Conservation (phyloP, 2,888 invertebrate genomes). For the Caenorhabditis becei region DNA sequence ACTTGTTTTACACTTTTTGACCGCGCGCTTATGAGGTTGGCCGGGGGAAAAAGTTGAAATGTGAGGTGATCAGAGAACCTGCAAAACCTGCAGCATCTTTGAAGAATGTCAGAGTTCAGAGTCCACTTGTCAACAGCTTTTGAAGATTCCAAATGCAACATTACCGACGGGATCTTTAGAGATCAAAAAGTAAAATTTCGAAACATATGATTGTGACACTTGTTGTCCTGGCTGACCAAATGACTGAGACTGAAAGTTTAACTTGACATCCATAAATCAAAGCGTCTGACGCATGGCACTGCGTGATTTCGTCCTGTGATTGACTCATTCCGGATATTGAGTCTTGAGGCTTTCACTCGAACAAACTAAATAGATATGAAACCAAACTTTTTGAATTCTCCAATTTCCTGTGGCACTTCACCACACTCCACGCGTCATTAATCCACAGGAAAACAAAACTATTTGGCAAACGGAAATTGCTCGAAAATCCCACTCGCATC, state of each 20-base stretch:
- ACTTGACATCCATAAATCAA: slow-evolving; percentile 11
- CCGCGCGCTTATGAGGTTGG: slow-evolving; percentile 35
- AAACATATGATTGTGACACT: not conserved
- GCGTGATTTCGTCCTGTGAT: not conserved
- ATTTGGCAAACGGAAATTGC: slow-evolving; percentile 6
- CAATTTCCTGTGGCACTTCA: slow-evolving; percentile 37
- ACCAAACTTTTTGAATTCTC: slow-evolving; percentile 3
- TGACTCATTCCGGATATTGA: slow-evolving; percentile 23
- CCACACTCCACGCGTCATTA: not conserved
- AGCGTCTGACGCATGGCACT: not conserved
- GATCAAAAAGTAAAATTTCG: slow-evolving; percentile 1
- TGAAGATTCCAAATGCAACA: too few species aligned
- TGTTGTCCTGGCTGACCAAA: not conserved
- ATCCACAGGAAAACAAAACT: slow-evolving; percentile 1
- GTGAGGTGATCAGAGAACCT: slow-evolving; percentile 18
- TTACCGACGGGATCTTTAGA: not conserved
- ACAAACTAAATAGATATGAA: not conserved
- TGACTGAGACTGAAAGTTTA: slow-evolving; percentile 2
- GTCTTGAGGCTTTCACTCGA: too few species aligned
- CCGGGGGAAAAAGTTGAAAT: not conserved
- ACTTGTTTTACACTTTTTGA: slow-evolving; percentile 46
- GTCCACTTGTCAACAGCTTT: not conserved
- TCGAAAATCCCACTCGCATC: not conserved
- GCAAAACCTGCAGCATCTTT: slow-evolving; percentile 16
- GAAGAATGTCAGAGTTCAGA: not conserved